Evolutionary conservation across 1,140 invertebrate species (phyloP).

Genomic region (Drosophila sulfurigaster): DNA sequence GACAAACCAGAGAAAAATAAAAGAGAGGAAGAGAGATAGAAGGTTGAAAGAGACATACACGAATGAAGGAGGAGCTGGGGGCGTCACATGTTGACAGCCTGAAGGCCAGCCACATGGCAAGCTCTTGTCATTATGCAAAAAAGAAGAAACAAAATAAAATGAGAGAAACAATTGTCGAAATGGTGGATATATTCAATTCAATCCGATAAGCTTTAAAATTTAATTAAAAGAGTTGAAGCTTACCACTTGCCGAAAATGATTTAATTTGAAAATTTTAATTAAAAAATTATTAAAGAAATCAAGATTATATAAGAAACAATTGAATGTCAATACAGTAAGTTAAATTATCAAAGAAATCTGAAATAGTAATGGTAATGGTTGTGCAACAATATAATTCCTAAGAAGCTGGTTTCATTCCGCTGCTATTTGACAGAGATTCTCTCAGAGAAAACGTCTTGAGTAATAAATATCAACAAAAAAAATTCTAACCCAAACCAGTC

Average conservation of each 20-base stretch:
- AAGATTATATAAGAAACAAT: neutral
- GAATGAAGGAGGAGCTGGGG: conserved; percentile 5
- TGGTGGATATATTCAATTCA: neutral
- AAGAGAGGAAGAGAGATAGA: neutral
- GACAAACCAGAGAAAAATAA: neutral
- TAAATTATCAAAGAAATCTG: no score
- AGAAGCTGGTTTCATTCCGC: neutral
- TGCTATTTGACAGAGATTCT: neutral
- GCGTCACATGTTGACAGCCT: conserved; percentile 70
- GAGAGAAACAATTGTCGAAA: conserved; percentile 21
- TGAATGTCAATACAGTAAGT: neutral
- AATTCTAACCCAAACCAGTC: neutral
- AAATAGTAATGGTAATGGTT: no score
- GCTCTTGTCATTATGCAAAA: conserved; percentile 21
- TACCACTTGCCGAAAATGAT: neutral
- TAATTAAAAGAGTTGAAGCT: conserved; percentile 25
- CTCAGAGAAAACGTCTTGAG: neutral
- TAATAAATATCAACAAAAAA: neutral
- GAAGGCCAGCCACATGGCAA: conserved; percentile 22
- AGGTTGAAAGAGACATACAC: neutral
- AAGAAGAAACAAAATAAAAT: neutral
- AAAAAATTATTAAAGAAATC: no score
- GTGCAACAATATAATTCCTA: neutral
- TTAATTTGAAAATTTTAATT: no score
- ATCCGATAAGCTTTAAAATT: conserved; percentile 27